Evolutionary conservation across 2,797 vertebrate species (phyloP).

Genomic region (Chanos chanos): DNA sequence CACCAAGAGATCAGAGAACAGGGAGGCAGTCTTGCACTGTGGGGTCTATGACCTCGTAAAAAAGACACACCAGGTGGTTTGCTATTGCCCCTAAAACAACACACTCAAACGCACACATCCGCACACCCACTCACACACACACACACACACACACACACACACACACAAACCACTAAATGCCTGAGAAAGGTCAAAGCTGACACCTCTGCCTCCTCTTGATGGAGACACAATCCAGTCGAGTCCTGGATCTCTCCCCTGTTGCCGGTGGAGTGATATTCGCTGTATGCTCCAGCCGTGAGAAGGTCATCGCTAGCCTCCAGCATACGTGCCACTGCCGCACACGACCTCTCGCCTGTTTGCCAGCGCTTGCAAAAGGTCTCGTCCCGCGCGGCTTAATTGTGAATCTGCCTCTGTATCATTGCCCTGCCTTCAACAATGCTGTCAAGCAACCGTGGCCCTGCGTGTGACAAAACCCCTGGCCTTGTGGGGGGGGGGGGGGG

Average conservation of each 20-base stretch:
- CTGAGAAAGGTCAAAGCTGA: constrained; percentile 55
- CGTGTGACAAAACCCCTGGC: constrained; percentile 10
- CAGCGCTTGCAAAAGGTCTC: constrained; percentile 44
- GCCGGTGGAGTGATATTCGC: constrained; percentile 47
- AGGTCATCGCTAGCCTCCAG: constrained; percentile 55
- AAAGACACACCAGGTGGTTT: constrained; percentile 37
- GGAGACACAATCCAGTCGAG: constrained; percentile 38
- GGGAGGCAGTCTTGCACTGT: constrained; percentile 5
- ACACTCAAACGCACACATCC: constrained; percentile 2
- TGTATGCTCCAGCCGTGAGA: constrained; percentile 40
- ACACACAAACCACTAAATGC: constrained; percentile 26
- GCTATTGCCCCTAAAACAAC: constrained; percentile 30
- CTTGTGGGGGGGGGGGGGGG: background rate
- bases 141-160: constrained; percentile 15
- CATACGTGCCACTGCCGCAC: constrained; percentile 29
- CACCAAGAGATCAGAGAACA: constrained; percentile 25
- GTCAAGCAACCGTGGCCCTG: constrained; percentile 25
- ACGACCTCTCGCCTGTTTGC: constrained; percentile 38
- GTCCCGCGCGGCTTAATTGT: constrained; percentile 34
- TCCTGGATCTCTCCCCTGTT: constrained; percentile 36
- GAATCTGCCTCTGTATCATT: constrained; percentile 26
- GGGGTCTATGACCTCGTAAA: constrained; percentile 30
- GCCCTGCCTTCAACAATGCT: constrained; percentile 21
- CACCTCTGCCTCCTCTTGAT: constrained; percentile 43
- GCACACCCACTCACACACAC: background rate